Percentiles rank a stretch among this genome's conserved stretches.
These are phyloP conservation scores for Nothocercus nigrocapillus DNA, from an alignment of 2,113 vertebrate species.

Conservation along the genomic window DNA sequence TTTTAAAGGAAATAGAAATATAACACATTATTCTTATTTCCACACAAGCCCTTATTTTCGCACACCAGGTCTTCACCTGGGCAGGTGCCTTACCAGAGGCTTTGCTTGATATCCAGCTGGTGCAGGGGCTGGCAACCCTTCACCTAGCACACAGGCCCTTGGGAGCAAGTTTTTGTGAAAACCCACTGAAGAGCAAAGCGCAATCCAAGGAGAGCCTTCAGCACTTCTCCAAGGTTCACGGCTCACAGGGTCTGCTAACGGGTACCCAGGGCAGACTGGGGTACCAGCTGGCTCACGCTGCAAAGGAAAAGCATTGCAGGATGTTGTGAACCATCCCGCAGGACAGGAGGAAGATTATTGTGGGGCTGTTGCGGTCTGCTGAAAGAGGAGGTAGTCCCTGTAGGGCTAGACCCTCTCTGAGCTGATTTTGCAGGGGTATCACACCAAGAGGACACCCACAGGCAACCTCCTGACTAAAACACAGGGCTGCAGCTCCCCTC, in stretches of 20 bases:
- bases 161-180: not conserved
- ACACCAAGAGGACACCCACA: not conserved
- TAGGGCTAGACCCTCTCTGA: not conserved
- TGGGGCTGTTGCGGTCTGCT: not conserved
- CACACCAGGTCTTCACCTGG: not conserved
- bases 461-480: not conserved
- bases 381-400: not conserved
- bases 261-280: not conserved
- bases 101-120: not conserved
- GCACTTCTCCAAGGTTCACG: accelerated
- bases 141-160: not conserved
- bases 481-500: not conserved
- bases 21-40: not conserved
- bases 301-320: not conserved
- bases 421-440: not conserved
- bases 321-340: not conserved
- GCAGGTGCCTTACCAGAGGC: not conserved
- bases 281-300: not conserved
- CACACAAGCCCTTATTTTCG: not conserved
- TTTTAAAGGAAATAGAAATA: not conserved
- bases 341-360: not conserved
- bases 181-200: not conserved
- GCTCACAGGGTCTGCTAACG: not conserved
- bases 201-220: not conserved
- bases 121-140: not conserved